A percentile compares a stretch with the other conserved stretches of the same genome.
Conservation (phyloP, 2,113 vertebrate genomes). For the Chrysochloris asiatica region DNA sequence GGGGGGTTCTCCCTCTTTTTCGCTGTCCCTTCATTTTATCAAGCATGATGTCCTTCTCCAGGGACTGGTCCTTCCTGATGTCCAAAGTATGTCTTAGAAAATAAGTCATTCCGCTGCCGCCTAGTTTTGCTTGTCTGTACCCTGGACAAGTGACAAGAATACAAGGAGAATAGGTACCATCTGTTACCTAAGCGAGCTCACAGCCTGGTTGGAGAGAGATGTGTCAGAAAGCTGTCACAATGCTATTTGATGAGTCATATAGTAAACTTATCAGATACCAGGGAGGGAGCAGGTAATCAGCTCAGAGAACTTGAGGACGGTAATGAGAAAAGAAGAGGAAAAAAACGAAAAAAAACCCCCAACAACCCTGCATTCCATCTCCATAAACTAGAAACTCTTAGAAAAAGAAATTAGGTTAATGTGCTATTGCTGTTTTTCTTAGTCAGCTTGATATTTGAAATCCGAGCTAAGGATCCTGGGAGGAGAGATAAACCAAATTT, state of each 20-base stretch:
- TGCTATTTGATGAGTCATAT: neutral
- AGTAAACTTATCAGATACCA: fast-evolving
- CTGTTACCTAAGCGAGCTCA: neutral
- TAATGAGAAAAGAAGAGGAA: too few relatives aligned
- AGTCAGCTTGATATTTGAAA: neutral
- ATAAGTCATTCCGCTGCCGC: neutral
- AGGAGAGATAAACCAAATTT: neutral
- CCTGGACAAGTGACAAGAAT: too few relatives aligned
- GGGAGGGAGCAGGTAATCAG: neutral
- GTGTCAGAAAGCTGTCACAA: neutral
- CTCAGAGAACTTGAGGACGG: neutral
- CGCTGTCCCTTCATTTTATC: too few relatives aligned
- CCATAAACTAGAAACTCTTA: neutral
- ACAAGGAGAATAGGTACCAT: neutral
- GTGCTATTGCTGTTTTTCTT: neutral
- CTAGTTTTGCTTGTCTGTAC: neutral
- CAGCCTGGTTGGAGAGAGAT: neutral
- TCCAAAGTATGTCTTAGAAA: too few relatives aligned
- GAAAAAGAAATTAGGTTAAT: neutral
- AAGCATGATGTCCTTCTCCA: too few relatives aligned
- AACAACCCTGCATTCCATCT: neutral
- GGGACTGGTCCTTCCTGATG: too few relatives aligned
- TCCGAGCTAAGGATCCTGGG: neutral
- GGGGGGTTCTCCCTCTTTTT: too few relatives aligned
- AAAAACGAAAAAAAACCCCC: too few relatives aligned